Percentiles rank a stretch among this genome's conserved stretches.
Conservation (phyloP, 2,888 invertebrate species). For the Sphaerophoria rueppellii region DNA sequence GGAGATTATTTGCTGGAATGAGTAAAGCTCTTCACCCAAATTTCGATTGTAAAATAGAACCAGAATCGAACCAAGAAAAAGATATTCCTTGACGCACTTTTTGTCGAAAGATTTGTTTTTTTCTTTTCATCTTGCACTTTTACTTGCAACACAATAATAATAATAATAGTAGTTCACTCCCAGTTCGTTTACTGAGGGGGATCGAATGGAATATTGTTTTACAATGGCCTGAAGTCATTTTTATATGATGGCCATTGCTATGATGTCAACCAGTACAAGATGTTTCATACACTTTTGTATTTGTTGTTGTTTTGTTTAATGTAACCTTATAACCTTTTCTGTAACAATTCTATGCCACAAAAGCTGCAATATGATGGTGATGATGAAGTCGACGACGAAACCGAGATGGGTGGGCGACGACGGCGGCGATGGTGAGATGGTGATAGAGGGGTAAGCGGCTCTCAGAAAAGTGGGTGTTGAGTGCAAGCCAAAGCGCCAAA, state of each 20-base stretch:
- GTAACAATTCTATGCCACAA: slow-evolving; percentile 68
- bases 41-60: too few species aligned
- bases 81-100: too few species aligned
- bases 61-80: too few species aligned
- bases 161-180: slow-evolving; percentile 60
- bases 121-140: slow-evolving; percentile 17
- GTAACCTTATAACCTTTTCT: slow-evolving; percentile 76
- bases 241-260: slow-evolving; percentile 68
- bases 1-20: too few species aligned
- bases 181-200: slow-evolving; percentile 19
- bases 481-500: slow-evolving; percentile 50
- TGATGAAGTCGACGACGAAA: slow-evolving; percentile 29
- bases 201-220: slow-evolving; percentile 68
- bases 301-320: slow-evolving; percentile 60
- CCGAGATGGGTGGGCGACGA: background rate
- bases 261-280: slow-evolving; percentile 72
- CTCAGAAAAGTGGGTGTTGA: background rate
- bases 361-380: slow-evolving; percentile 49
- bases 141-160: slow-evolving; percentile 14
- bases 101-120: background rate
- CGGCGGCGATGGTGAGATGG: slow-evolving; percentile 8
- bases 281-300: slow-evolving; percentile 63
- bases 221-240: slow-evolving; percentile 73
- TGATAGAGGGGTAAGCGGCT: slow-evolving; percentile 5
- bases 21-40: too few species aligned